phyloP scores from a whole-genome alignment of 1,140 invertebrate species.

The Drosophila bifasciata region DNA sequence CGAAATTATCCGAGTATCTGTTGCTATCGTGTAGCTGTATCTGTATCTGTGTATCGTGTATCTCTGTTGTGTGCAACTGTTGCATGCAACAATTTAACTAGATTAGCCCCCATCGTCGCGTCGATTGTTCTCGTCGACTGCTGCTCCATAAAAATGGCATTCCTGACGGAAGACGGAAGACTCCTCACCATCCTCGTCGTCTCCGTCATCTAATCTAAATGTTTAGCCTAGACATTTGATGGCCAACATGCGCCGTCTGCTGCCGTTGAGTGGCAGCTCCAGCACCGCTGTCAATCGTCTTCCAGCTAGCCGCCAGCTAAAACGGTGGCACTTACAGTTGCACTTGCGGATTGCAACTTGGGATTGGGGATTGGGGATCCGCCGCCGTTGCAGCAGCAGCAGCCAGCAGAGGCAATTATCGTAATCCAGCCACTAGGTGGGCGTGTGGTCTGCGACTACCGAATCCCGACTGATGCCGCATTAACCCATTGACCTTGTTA shows the following conservation, averaged over 20 bases:
- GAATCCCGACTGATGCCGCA: conserved; percentile 40
- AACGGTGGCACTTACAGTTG: conserved; percentile 82
- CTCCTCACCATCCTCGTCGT: conserved; percentile 40
- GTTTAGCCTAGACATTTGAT: conserved; percentile 77
- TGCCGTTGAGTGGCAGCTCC: conserved; percentile 68
- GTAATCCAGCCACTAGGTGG: conserved; percentile 59
- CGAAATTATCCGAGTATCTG: conserved; percentile 61
- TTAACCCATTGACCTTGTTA: conserved; percentile 81
- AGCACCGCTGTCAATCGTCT: conserved; percentile 67
- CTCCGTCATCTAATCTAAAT: conserved; percentile 73
- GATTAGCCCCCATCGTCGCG: conserved; percentile 70
- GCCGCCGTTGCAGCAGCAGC: no score
- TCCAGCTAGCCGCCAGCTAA: conserved; percentile 45
- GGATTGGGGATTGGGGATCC: conserved; percentile 39
- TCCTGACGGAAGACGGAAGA: conserved; percentile 81
- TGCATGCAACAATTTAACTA: conserved; percentile 80
- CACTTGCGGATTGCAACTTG: conserved; percentile 80
- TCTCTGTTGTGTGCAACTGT: conserved; percentile 38
- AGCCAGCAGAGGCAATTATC: conserved; percentile 66
- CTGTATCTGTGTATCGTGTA: conserved; percentile 49
- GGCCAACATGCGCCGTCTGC: conserved; percentile 75
- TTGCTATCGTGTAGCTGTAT: conserved; percentile 36
- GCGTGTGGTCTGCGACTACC: conserved; percentile 27
- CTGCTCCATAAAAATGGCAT: conserved; percentile 76
- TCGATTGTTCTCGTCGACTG: conserved; percentile 66